Conservation (phyloP, 2,888 invertebrate genomes). For the Eueremaeus valkanovi region DNA sequence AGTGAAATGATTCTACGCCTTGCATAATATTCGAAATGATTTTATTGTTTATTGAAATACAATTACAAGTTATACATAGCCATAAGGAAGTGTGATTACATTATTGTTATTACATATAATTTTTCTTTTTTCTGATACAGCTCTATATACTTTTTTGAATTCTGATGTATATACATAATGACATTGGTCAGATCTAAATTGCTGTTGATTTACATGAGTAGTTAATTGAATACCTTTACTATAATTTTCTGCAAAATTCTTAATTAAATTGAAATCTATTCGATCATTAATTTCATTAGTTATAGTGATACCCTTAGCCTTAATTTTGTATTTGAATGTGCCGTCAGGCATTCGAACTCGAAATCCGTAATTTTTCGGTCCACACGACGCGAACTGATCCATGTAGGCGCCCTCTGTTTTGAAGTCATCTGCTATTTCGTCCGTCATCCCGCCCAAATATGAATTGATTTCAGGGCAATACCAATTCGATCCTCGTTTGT, state of each 20-base stretch:
- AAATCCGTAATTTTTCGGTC: slow-evolving; percentile 52
- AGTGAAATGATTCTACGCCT: too few species aligned
- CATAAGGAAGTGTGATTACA: slow-evolving; percentile 5
- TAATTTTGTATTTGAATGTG: slow-evolving; percentile 41
- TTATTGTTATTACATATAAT: too few species aligned
- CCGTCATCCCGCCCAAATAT: slow-evolving; percentile 51
- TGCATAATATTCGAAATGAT: neutral
- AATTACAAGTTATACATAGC: neutral
- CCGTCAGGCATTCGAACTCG: slow-evolving; percentile 40
- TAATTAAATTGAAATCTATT: slow-evolving; percentile 45
- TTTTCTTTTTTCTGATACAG: slow-evolving; percentile 1
- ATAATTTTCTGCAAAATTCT: neutral
- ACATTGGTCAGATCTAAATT: neutral
- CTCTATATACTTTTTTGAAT: neutral
- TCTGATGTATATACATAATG: neutral
- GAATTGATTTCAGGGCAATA: slow-evolving; percentile 49
- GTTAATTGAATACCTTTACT: slow-evolving; percentile 45
- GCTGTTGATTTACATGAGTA: slow-evolving; percentile 47
- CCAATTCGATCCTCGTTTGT: slow-evolving; percentile 38
- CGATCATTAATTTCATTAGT: slow-evolving; percentile 43
- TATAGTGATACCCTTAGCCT: slow-evolving; percentile 48
- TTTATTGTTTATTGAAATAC: neutral
- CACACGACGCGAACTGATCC: slow-evolving; percentile 50
- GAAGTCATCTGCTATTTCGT: slow-evolving; percentile 49
- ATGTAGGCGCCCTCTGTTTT: slow-evolving; percentile 48